These are phyloP conservation scores for Apamea anceps DNA, from an alignment of 2,888 invertebrate species.

Conservation along the genomic window DNA sequence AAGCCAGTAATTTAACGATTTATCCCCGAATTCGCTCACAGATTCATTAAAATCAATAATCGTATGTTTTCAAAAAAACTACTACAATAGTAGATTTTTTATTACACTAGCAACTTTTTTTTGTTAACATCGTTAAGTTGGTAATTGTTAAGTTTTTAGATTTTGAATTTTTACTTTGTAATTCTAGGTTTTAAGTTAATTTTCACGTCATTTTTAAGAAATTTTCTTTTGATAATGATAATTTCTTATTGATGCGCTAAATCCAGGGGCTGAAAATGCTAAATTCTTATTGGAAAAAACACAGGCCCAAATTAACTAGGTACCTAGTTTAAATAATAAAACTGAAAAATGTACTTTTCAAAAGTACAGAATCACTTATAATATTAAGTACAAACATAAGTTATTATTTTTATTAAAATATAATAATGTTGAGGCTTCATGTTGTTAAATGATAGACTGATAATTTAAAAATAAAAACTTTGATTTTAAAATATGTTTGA, in stretches of 20 bases:
- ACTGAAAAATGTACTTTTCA: not conserved
- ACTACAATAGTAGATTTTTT: conserved; percentile 44
- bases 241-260: conserved; percentile 46
- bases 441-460: conserved; percentile 64
- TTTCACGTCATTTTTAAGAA: conserved; percentile 39
- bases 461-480: conserved; percentile 50
- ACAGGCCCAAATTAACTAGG: not conserved
- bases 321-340: not conserved
- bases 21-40: not conserved
- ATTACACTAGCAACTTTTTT: conserved; percentile 19
- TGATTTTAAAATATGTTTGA: conserved; percentile 10
- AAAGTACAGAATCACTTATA: conserved; percentile 29
- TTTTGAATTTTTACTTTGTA: conserved; percentile 20
- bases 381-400: conserved; percentile 58
- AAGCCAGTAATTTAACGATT: not conserved
- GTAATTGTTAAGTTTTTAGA: conserved; percentile 54
- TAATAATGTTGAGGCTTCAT: conserved; percentile 39
- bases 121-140: conserved; percentile 33
- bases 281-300: not conserved
- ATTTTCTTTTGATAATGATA: conserved; percentile 56
- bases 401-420: conserved; percentile 33
- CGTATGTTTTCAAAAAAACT: not conserved
- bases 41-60: not conserved
- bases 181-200: conserved; percentile 5
- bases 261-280: not conserved